Conservation (phyloP, 2,113 vertebrate genomes). For the Xiphophorus hellerii region DNA sequence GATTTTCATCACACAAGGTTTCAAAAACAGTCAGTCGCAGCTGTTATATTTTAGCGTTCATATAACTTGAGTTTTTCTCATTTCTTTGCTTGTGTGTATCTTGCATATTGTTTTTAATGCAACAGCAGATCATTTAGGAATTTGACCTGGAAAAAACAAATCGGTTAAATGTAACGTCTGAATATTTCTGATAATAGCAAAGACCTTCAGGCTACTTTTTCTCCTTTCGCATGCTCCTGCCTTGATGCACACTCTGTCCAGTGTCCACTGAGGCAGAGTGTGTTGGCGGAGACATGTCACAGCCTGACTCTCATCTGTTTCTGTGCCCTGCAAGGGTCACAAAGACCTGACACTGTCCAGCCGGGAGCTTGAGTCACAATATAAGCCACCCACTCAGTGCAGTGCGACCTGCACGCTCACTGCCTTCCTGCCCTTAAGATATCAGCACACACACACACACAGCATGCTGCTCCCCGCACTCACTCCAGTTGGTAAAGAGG, state of each 20-base stretch:
- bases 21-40: too few relatives aligned
- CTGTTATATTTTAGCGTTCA: too few relatives aligned
- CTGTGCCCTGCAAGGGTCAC: conserved; percentile 32
- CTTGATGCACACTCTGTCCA: conserved; percentile 58
- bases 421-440: conserved; percentile 8
- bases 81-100: too few relatives aligned
- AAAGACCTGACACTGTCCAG: conserved; percentile 45
- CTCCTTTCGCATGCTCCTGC: conserved; percentile 31
- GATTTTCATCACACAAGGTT: too few relatives aligned
- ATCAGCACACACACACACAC: conserved; percentile 14
- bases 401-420: conserved; percentile 20
- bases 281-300: conserved; percentile 48
- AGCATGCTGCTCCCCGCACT: conserved; percentile 11
- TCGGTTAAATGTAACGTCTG: conserved; percentile 22
- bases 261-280: conserved; percentile 55
- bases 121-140: conserved; percentile 3
- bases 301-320: conserved; percentile 30
- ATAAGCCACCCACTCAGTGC: conserved; percentile 50
- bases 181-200: conserved; percentile 34
- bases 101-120: background rate
- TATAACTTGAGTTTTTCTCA: too few relatives aligned
- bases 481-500: conserved; percentile 15
- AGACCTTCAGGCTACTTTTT: conserved; percentile 38
- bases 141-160: conserved; percentile 11
- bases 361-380: conserved; percentile 47